A percentile compares a stretch with the other conserved stretches of the same genome.
Evolutionary conservation across 2,797 vertebrate species (phyloP).

Genomic region (Botia kubotai): DNA sequence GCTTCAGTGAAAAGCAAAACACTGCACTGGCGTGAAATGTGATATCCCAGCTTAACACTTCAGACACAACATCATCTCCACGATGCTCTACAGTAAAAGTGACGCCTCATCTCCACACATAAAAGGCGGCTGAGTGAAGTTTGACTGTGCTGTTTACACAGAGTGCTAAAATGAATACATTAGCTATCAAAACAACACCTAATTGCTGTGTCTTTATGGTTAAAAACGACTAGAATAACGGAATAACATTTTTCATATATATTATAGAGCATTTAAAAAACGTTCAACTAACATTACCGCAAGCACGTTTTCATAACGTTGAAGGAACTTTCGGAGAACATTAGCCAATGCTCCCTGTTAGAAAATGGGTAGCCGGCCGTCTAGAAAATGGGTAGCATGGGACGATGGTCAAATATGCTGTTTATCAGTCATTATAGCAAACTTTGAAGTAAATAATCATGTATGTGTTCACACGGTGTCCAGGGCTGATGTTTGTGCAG

Average conservation of each 20-base stretch:
- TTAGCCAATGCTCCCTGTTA: no score
- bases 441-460: no score
- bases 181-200: not conserved
- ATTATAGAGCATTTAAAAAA: not conserved
- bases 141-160: not conserved
- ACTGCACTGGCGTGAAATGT: slow-evolving; percentile 65
- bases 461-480: not conserved
- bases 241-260: not conserved
- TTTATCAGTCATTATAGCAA: no score
- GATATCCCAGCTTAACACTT: slow-evolving; percentile 73
- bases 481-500: slow-evolving; percentile 38
- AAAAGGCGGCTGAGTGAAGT: not conserved
- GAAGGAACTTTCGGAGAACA: no score
- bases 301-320: no score
- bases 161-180: not conserved
- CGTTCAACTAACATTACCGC: no score
- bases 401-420: not conserved
- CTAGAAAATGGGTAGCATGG: not conserved
- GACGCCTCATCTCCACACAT: not conserved
- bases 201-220: not conserved
- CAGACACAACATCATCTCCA: slow-evolving; percentile 61
- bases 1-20: slow-evolving; percentile 74
- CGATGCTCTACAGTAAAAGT: slow-evolving; percentile 50
- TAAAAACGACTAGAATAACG: not conserved
- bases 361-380: not conserved